phyloP scores from a whole-genome alignment of 2,888 invertebrate genomes.

The Andricus curvator region DNA sequence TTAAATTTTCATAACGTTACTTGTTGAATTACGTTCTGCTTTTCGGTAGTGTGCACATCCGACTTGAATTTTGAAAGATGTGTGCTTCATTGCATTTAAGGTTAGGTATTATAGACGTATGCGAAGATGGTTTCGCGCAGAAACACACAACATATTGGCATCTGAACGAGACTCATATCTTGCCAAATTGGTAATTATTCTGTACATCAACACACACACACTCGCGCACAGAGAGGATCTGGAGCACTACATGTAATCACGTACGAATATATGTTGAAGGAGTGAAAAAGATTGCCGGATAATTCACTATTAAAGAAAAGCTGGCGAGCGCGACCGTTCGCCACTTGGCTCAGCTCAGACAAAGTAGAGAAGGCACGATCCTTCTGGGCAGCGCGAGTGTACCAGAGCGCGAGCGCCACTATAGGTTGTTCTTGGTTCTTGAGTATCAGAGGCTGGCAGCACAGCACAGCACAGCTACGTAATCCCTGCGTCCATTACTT shows the following conservation, averaged over 20 bases:
- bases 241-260: background rate
- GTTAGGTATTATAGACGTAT: constrained; percentile 10
- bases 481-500: constrained; percentile 24
- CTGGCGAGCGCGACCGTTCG: background rate
- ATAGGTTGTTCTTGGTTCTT: background rate
- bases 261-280: background rate
- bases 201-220: background rate
- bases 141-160: background rate
- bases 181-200: background rate
- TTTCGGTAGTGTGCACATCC: background rate
- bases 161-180: background rate
- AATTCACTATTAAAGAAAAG: background rate
- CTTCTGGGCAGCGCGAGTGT: constrained; percentile 18
- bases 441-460: constrained; percentile 26
- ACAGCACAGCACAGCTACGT: constrained; percentile 10
- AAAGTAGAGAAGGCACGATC: constrained; percentile 10
- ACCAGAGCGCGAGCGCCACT: constrained; percentile 30
- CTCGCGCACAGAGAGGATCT: background rate
- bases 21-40: background rate
- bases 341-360: background rate
- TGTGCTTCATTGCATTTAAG: constrained; percentile 8
- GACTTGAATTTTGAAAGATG: background rate
- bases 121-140: background rate
- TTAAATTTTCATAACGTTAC: background rate
- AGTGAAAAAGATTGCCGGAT: background rate